Conservation (phyloP, 2,888 invertebrate genomes). For the Eilema sororculum region DNA sequence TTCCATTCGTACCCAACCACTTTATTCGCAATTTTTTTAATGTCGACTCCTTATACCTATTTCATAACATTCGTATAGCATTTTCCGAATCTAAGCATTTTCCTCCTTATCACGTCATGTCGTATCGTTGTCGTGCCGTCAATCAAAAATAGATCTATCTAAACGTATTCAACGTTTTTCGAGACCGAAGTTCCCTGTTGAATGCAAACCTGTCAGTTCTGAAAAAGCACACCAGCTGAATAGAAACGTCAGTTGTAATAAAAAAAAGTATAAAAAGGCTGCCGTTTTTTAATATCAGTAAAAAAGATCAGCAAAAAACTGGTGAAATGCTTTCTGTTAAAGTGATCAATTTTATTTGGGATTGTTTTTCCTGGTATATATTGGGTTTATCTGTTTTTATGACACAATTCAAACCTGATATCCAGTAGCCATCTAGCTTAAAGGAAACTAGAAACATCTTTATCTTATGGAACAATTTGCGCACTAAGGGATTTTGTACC, state of each 20-base stretch:
- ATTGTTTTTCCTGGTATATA: too few relatives aligned
- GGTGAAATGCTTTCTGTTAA: neutral
- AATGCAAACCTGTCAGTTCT: conserved; percentile 58
- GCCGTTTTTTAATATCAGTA: conserved; percentile 19
- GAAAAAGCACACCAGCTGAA: conserved; percentile 54
- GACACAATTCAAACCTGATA: too few relatives aligned
- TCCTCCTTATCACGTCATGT: conserved; percentile 1
- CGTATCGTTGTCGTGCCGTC: conserved; percentile 41
- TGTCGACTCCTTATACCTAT: too few relatives aligned
- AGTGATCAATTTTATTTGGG: too few relatives aligned
- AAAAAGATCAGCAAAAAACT: neutral
- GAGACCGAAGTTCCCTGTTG: conserved; percentile 49
- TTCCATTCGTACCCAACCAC: too few relatives aligned
- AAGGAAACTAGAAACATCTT: too few relatives aligned
- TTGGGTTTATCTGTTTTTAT: too few relatives aligned
- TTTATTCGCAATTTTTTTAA: too few relatives aligned
- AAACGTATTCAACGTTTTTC: conserved; percentile 60
- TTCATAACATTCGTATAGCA: too few relatives aligned
- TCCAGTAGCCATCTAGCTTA: too few relatives aligned
- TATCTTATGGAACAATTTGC: too few relatives aligned
- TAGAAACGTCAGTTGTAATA: conserved; percentile 51
- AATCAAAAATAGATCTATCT: conserved; percentile 35
- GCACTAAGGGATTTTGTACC: too few relatives aligned
- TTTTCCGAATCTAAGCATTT: neutral
- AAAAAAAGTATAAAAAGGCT: conserved; percentile 32